phyloP scores from a whole-genome alignment of 2,888 invertebrate genomes.

The Orthosia incerta region DNA sequence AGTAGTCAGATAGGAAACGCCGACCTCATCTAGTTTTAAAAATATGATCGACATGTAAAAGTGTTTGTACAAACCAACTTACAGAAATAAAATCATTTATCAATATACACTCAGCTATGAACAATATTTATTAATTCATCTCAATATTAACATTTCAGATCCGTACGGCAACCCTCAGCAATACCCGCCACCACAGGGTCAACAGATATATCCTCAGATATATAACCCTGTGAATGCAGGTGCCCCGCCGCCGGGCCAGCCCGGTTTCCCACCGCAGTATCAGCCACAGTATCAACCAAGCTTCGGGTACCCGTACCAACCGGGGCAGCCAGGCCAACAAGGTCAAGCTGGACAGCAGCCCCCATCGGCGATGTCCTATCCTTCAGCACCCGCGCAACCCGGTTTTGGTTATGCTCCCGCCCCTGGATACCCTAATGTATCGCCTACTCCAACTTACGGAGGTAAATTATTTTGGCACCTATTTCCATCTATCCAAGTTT shows the following conservation, averaged over 20 bases:
- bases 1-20: no score
- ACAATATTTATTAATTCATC: background rate
- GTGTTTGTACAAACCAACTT: no score
- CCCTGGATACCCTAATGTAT: conserved; percentile 50
- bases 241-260: conserved; percentile 70
- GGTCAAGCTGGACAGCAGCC: conserved; percentile 64
- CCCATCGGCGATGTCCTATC: conserved; percentile 79
- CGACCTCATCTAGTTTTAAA: no score
- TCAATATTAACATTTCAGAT: conserved; percentile 75
- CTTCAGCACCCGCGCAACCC: conserved; percentile 63
- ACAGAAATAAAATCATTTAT: no score
- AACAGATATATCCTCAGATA: conserved; percentile 81
- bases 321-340: conserved; percentile 60
- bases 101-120: no score
- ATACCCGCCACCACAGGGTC: conserved; percentile 80
- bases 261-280: conserved; percentile 58
- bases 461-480: conserved; percentile 60
- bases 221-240: conserved; percentile 77
- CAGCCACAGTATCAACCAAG: conserved; percentile 60
- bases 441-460: conserved; percentile 66
- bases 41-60: no score
- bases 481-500: no score
- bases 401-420: conserved; percentile 57
- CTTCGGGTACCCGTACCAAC: conserved; percentile 69
- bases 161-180: conserved; percentile 80